A percentile compares a stretch with the other conserved stretches of the same genome.
phyloP scores from a whole-genome alignment of 92 coral and sea anemone species.

The Blastomussa wellsi region DNA sequence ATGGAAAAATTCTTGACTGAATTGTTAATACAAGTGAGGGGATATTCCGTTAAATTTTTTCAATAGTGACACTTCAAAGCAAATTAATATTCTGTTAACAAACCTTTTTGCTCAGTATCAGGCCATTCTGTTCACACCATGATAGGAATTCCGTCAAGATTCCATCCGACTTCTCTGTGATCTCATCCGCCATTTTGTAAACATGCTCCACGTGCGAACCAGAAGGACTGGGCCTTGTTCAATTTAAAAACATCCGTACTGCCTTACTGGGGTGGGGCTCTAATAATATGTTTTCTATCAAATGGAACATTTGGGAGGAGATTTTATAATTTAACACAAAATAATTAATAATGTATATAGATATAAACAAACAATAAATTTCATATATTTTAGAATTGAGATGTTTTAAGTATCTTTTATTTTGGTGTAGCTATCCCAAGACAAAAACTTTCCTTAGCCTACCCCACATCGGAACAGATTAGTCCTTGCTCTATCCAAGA shows the following conservation, averaged over 20 bases:
- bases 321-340: too few species aligned
- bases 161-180: constrained; percentile 20
- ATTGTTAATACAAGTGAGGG: too few species aligned
- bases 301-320: background rate
- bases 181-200: constrained; percentile 61
- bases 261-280: background rate
- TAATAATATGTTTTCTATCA: background rate
- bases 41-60: too few species aligned
- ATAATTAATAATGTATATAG: too few species aligned
- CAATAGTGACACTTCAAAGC: too few species aligned
- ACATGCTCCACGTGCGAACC: constrained; percentile 8
- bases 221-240: constrained; percentile 20
- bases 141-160: constrained; percentile 46
- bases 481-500: constrained; percentile 24
- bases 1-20: background rate
- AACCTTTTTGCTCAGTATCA: constrained; percentile 69
- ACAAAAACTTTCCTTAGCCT: background rate
- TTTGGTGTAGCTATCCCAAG: background rate
- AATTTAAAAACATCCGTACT: background rate
- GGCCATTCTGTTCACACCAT: constrained; percentile 70
- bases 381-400: background rate
- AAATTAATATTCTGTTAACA: background rate
- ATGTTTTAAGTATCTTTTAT: background rate
- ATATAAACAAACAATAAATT: too few species aligned
- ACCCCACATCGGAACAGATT: constrained; percentile 4